Conservation (phyloP, 2,113 vertebrate genomes). For the Hyla sarda region DNA sequence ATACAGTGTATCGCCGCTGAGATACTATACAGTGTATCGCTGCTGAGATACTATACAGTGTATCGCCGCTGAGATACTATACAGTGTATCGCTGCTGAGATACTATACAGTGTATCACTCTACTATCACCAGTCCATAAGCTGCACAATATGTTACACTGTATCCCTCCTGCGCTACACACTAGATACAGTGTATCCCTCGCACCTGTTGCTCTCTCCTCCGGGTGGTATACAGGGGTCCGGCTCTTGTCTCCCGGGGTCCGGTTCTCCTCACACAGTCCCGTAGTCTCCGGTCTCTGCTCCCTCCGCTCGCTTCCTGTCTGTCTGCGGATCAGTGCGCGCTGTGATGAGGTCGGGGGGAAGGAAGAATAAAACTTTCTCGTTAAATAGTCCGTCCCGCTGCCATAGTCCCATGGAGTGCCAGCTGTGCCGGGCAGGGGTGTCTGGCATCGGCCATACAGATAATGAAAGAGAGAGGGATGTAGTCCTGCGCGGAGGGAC, state of each 20-base stretch:
- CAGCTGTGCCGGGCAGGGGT: background rate
- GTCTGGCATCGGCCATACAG: background rate
- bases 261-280: background rate
- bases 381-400: background rate
- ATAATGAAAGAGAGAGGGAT: background rate
- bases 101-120: no score
- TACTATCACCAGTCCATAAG: no score
- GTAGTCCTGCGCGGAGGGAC: slow-evolving; percentile 75
- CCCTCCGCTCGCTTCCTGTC: slow-evolving; percentile 44
- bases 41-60: no score
- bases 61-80: no score
- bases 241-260: slow-evolving; percentile 21
- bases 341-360: background rate
- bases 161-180: background rate
- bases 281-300: background rate
- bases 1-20: no score
- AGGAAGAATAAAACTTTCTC: background rate
- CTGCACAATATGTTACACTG: no score
- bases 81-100: no score
- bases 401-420: background rate
- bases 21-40: no score
- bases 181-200: background rate
- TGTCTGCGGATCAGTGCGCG: slow-evolving; percentile 33
- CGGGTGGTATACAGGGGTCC: background rate
- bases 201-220: slow-evolving; percentile 60